These are phyloP conservation scores for Agrochola macilenta DNA, from an alignment of 2,888 invertebrate genomes.

Conservation along the genomic window DNA sequence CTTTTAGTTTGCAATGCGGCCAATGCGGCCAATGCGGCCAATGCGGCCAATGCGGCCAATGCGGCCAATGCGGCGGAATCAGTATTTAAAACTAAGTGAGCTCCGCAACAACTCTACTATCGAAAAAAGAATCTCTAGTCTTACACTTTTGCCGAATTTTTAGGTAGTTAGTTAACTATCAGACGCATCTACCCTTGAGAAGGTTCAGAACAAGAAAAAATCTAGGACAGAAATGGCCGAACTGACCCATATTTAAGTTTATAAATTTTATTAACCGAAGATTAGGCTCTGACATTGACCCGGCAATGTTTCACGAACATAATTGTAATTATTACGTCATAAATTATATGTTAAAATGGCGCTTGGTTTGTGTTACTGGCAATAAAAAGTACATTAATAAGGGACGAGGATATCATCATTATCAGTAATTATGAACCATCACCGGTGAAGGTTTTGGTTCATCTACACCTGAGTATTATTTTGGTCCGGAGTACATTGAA, in stretches of 20 bases:
- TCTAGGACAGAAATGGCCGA: conserved; percentile 29
- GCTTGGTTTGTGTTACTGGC: not conserved
- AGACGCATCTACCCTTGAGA: conserved; percentile 20
- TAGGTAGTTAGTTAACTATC: conserved; percentile 15
- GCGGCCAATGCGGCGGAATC: not conserved
- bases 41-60: too few species aligned
- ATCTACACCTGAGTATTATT: not conserved
- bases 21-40: too few species aligned
- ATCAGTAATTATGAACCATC: not conserved
- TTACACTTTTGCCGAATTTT: not conserved
- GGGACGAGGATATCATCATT: not conserved
- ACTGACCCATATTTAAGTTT: conserved; percentile 50
- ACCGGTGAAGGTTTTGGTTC: not conserved
- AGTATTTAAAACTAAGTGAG: not conserved
- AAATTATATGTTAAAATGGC: conserved; percentile 15
- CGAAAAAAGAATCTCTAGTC: not conserved
- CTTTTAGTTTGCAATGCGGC: not conserved
- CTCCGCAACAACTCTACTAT: not conserved
- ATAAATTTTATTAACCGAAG: conserved; percentile 47
- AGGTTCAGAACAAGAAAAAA: conserved; percentile 25
- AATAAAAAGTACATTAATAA: not conserved
- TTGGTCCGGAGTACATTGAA: not conserved
- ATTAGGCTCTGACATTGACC: conserved; percentile 57
- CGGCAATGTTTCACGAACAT: conserved; percentile 42
- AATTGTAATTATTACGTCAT: conserved; percentile 38